Evolutionary conservation across 2,797 vertebrate genomes (phyloP), one percentile per base, ranked within the genome.

Genomic region (Vireo griseus): DNA sequence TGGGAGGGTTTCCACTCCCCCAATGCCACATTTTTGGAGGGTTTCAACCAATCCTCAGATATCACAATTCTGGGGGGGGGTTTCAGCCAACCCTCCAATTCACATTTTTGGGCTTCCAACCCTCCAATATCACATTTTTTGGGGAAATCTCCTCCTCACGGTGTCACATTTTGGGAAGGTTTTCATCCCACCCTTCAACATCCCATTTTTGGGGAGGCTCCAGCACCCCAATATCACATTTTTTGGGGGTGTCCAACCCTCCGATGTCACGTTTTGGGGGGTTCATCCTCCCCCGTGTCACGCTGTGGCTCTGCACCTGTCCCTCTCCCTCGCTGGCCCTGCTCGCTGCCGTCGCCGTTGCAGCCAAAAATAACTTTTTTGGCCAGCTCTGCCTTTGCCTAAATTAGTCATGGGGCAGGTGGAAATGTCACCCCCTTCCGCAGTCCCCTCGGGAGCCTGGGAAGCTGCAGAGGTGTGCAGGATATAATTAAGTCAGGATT

Each of bases 401-500:
- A 97, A 98, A 97, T 98, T 97, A 98, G 98, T 87, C 94, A 97
- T 52, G 57, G 91, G 89, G 48, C 26, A 87, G 80, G 76, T 75
- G 80, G 71, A 94, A 95, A 95, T 96, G 97, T 97, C 96, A 94
- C 48, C 84, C 81, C 35, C 42, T 51, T 58, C 28, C 29, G 10
- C 54, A 29, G 13, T 25, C 54, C 87, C 66, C 65, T 13, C 9
- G 52, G 62, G 63, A 74, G 44, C 71, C 55, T 11, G 9, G 52
- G 78, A 5, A 58, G 51, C 31, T 8, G 3, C 13, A 10, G 88
- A 84, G 61, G 19, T 45, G 44, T 12, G 40, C 0, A 0, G 59
- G 77, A 16, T 28, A 31, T 8, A 33, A 63, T 69, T 31, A 40
- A 75, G 2, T 37, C 20, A 2, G 35, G 20, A 29, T 48, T 72